Evolutionary conservation across 2,888 invertebrate species (phyloP).

Genomic region (Phania funesta): DNA sequence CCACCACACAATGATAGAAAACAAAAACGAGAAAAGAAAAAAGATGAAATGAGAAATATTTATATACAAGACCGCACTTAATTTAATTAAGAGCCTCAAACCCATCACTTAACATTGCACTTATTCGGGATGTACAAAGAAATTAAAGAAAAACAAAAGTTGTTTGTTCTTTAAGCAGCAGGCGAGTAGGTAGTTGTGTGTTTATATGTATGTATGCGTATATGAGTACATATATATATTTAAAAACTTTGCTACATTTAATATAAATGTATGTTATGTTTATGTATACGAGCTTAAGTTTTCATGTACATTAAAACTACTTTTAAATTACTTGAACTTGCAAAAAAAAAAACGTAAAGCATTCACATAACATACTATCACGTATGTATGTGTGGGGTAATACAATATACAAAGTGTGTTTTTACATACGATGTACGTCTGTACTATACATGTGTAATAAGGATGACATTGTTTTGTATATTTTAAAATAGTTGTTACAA

Average conservation of each 20-base stretch:
- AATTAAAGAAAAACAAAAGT: slow-evolving; percentile 1
- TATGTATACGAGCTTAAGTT: not conserved
- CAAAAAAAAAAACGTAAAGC: not conserved
- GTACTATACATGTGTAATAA: too few species aligned
- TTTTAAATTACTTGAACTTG: slow-evolving; percentile 51
- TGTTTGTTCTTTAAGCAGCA: not conserved
- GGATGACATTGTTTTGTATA: too few species aligned
- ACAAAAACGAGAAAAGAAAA: slow-evolving; percentile 12
- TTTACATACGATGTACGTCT: too few species aligned
- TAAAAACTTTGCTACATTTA: not conserved
- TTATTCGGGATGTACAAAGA: slow-evolving; percentile 39
- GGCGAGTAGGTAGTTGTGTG: too few species aligned
- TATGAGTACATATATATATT: too few species aligned
- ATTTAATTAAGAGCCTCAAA: slow-evolving; percentile 58
- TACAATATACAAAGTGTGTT: too few species aligned
- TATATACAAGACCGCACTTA: slow-evolving; percentile 56
- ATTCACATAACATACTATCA: too few species aligned
- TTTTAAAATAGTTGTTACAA: too few species aligned
- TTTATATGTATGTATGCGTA: not conserved
- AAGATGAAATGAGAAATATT: slow-evolving; percentile 19
- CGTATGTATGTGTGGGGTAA: too few species aligned
- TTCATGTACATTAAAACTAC: slow-evolving; percentile 35
- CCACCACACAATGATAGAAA: slow-evolving; percentile 1
- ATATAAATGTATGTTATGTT: not conserved
- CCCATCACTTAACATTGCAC: slow-evolving; percentile 56